Evolutionary conservation across 2,888 invertebrate species (phyloP), one percentile per base, ranked within the genome.

Genomic region (Philhelius pedissequus): DNA sequence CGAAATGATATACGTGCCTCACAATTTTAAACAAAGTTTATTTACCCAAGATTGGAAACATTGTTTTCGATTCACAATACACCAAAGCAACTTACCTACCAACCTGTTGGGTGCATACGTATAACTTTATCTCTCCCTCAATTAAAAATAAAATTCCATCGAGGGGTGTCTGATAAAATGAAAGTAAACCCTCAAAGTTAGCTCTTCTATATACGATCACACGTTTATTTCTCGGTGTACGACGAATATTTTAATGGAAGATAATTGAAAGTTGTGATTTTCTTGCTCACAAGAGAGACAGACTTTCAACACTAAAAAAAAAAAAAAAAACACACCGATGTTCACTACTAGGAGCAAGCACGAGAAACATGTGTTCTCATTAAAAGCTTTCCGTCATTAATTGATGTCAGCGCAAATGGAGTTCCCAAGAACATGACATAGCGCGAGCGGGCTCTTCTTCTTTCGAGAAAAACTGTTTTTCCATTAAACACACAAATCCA

Each of bases 301-400:
- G 15, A 27, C 60, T 9, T 18, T 40, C 9, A 1, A 58, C n/a
- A 58, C 35, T 25, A 15, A 58, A 58, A 40, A 40, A 4, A 25
- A 25, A 25, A 25, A 25, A 25, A 25, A 25, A 25, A 56, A 56
- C 27, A 68, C 13, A 22, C 25, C 45, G 60, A 69, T 64, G 62
- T 76, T 56, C 50, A 56, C 54, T 48, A 69, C n/a, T 13, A 2
- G n/a, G 25, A 73, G 74, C 83, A 58, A 70, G 70, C 52, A 68
- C 52, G 81, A n/a, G n/a, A 73, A 81, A 86, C 81, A 86, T 86
- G 71, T 86, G 81, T 81, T 77, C 86, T 86, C 81, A 86, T 86
- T 86, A 86, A 86, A 86, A 86, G 86, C 86, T 81, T 86, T 86
- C 81, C 76, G 81, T 86, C 86, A 86, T 86, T 86, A 86, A 86